Percentiles rank a stretch among this genome's conserved stretches.
Conservation (phyloP, 2,797 vertebrate species). For the Pelodytes ibericus region DNA sequence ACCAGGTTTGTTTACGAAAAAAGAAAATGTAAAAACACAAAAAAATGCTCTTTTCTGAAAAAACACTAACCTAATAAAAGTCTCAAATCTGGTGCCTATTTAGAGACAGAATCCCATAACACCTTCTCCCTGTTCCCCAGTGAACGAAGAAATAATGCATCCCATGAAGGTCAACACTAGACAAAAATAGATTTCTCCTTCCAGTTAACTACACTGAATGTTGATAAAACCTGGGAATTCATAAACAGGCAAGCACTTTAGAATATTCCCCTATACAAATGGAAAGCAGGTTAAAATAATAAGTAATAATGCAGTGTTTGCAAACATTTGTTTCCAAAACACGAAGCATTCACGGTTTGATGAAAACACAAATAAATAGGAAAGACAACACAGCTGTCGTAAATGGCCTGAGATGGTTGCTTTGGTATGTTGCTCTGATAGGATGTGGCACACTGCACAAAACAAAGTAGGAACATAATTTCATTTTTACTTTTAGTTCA, state of each 20-base stretch:
- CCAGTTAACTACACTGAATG: constrained; percentile 61
- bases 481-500: constrained; percentile 4
- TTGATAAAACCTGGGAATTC: constrained; percentile 63
- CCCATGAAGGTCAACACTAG: constrained; percentile 52
- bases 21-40: too few species aligned
- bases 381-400: background rate
- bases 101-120: too few species aligned
- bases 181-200: constrained; percentile 63
- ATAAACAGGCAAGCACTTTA: constrained; percentile 64
- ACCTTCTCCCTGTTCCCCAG: too few species aligned
- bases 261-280: constrained; percentile 52
- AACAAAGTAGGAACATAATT: background rate
- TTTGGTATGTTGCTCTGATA: constrained; percentile 19
- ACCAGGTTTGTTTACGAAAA: too few species aligned
- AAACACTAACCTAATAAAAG: too few species aligned
- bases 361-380: background rate
- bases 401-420: constrained; percentile 24
- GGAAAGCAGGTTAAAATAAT: constrained; percentile 42
- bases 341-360: background rate
- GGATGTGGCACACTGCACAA: constrained; percentile 6
- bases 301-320: background rate
- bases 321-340: background rate
- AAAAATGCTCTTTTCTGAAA: too few species aligned
- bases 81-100: too few species aligned
- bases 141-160: constrained; percentile 40